These are phyloP conservation scores for Eurosta solidaginis DNA, from an alignment of 1,140 invertebrate genomes.

Conservation along the genomic window DNA sequence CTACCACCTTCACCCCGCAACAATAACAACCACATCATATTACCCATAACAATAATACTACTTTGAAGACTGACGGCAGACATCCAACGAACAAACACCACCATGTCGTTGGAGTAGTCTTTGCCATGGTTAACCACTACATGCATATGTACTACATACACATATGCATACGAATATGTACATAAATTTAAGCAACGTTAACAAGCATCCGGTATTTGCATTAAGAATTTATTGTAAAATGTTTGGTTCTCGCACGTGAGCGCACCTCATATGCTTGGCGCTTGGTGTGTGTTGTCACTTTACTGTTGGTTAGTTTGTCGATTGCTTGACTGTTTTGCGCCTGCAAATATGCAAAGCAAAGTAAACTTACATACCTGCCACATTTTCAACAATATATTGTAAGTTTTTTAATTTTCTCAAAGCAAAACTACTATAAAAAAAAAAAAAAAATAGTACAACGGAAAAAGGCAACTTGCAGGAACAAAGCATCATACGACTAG, in stretches of 20 bases:
- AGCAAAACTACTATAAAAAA: slow-evolving; percentile 6
- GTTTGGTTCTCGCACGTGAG: background rate
- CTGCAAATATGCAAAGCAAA: slow-evolving; percentile 25
- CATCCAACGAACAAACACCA: no score
- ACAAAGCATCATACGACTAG: background rate
- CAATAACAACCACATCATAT: background rate
- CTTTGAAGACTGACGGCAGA: no score
- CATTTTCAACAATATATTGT: background rate
- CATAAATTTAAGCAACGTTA: background rate
- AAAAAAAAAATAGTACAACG: background rate
- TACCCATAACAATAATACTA: no score
- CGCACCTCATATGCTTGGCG: background rate
- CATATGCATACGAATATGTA: background rate
- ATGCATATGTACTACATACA: no score
- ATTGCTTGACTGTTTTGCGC: background rate
- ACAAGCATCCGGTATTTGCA: slow-evolving; percentile 22
- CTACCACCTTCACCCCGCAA: background rate
- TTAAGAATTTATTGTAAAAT: slow-evolving; percentile 17
- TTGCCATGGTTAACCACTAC: background rate
- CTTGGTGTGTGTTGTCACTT: background rate
- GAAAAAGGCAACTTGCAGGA: background rate
- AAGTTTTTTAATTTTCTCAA: slow-evolving; percentile 19
- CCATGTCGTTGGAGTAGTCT: background rate
- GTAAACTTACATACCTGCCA: slow-evolving; percentile 25
- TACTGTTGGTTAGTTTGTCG: no score